phyloP scores from a whole-genome alignment of 2,797 vertebrate species.

The Gouania willdenowi region DNA sequence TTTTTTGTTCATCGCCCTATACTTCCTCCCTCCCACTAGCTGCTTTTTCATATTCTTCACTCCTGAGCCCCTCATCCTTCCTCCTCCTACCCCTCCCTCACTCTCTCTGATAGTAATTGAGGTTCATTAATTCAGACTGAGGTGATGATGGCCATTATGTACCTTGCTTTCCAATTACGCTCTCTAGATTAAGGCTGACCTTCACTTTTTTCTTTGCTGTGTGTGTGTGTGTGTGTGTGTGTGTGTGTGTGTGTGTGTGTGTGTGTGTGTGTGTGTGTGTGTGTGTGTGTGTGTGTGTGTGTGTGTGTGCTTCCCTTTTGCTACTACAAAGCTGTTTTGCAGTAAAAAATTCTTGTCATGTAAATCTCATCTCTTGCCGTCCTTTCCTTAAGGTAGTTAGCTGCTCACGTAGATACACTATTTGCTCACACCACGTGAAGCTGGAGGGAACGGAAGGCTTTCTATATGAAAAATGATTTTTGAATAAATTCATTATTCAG shows the following conservation, averaged over 20 bases:
- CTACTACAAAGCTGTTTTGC: constrained; percentile 68
- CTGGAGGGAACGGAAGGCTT: constrained; percentile 55
- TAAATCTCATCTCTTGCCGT: constrained; percentile 71
- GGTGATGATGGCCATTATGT: constrained; percentile 99
- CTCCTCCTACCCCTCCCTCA: constrained; percentile 53
- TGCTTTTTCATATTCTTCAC: constrained; percentile 65
- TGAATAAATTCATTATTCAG: constrained; percentile 76
- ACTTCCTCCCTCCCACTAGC: constrained; percentile 58
- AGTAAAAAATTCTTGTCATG: constrained; percentile 74
- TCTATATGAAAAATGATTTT: constrained; percentile 69
- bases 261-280: constrained; percentile 21
- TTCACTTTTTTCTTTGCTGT: constrained; percentile 86
- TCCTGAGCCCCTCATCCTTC: constrained; percentile 56
- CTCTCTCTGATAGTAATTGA: constrained; percentile 77
- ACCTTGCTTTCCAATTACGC: constrained; percentile 99
- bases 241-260: constrained; percentile 19
- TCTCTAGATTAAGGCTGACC: constrained; percentile 99
- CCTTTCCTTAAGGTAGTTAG: constrained; percentile 66
- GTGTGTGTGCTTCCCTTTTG: constrained; percentile 42
- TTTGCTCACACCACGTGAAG: constrained; percentile 61
- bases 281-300: constrained; percentile 49
- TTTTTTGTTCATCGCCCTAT: constrained; percentile 68
- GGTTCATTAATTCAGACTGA: constrained; percentile 95
- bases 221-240: constrained; percentile 30
- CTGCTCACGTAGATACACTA: constrained; percentile 59